These are phyloP conservation scores for Steinernema feltiae DNA, from an alignment of 1,140 invertebrate genomes.

Conservation along the genomic window DNA sequence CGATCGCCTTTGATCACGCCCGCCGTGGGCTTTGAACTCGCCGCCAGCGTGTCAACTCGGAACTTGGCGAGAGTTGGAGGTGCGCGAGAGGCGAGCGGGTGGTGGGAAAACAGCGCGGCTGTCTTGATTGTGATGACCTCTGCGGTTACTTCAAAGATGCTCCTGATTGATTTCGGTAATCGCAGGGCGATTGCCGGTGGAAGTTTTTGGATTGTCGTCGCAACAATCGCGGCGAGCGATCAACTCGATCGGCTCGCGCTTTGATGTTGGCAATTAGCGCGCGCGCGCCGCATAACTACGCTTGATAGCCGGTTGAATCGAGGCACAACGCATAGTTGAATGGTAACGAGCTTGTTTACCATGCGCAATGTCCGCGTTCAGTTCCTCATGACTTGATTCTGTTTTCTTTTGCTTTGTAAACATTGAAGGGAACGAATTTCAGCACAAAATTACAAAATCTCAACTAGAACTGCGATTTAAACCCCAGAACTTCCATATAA, in stretches of 20 bases:
- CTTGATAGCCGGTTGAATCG: no score
- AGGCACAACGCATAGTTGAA: no score
- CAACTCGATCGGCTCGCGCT: no score
- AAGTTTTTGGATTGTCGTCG: background rate
- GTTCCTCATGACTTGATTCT: no score
- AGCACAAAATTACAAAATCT: no score
- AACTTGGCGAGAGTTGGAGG: background rate
- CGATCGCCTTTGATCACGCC: slow-evolving; percentile 7
- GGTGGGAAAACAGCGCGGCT: background rate
- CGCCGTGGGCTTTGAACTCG: background rate
- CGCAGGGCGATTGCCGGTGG: background rate
- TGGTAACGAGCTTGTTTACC: no score
- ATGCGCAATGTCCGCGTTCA: no score
- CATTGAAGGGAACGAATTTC: no score
- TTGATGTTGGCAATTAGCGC: no score
- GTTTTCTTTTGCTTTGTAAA: no score
- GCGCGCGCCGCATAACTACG: no score
- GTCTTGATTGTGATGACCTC: background rate
- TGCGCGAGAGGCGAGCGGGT: background rate
- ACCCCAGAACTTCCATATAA: slow-evolving; percentile 81
- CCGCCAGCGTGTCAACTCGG: background rate
- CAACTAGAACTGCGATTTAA: slow-evolving; percentile 72
- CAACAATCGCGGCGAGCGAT: background rate
- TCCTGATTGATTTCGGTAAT: background rate
- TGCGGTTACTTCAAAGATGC: background rate